Base-by-base conservation (phyloP, 2,888 invertebrate genomes). In the Hoplodrina blanda region DNA sequence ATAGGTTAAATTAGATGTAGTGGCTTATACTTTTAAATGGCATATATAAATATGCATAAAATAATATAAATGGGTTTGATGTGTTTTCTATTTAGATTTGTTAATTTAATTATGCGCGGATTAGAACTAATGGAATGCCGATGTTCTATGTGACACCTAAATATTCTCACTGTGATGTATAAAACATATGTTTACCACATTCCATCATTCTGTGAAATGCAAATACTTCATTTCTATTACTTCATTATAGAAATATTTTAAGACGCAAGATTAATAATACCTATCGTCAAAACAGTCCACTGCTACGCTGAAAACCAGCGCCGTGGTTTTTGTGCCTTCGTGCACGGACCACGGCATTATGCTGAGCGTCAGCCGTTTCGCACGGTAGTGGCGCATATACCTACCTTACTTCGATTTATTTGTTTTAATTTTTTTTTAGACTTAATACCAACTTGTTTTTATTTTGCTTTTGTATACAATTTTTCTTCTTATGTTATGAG, bases 1-100 rank as follows among this genome's bases (percentile, higher is more conserved):
- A 67, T 81, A 56, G 64, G 69, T 71, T 69, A 70, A 83, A 80
- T 84, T 77, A 74, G 69, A 76, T 76, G 57, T 74, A 73, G 73
- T 61, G 67, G 71, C 75, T 82, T 78, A 78, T 69, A 67, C 41
- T 74, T 71, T 73, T 76, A 66, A 82, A 78, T 72, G 57, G 71
- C 60, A 62, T 70, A 62, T 74, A 69, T 80, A 69, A 78, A 81
- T 77, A 80, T 75, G 77, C 70, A 72, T 81, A 55, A 67, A 66
- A 70, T 78, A 56, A 69, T 67, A 72, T 69, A 62, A 76, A 80
- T 73, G 46, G 56, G 55, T 79, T 71, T 77, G 56, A 78, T 76
- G 62, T 25, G 54, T 78, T 76, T 82, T 60, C 60, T 76, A 76
- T 82, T 79, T 49, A 82, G 73, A 76, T 81, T 79, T 60, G 30